Conservation (phyloP, 2,113 vertebrate genomes). For the Zosterops hypoxanthus region DNA sequence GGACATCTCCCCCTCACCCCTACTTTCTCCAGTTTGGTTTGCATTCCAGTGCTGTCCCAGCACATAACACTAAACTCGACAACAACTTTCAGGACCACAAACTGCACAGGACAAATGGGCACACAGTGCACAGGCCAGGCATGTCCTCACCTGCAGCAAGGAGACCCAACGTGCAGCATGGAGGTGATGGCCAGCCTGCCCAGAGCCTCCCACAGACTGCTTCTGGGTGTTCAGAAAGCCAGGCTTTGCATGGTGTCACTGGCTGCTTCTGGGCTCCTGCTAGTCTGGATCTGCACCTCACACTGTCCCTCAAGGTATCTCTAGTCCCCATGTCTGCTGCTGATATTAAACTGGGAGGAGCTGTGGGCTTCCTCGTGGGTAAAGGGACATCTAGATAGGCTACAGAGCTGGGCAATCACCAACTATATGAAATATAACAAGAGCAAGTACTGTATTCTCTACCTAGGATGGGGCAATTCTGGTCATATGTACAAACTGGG, state of each 20-base stretch:
- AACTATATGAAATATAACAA: background rate
- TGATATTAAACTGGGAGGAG: background rate
- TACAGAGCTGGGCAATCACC: background rate
- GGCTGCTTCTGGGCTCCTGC: background rate
- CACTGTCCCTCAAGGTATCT: background rate
- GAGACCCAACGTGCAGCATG: background rate
- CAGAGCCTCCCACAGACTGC: background rate
- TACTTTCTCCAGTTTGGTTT: background rate
- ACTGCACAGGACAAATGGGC: accelerated
- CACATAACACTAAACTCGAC: background rate
- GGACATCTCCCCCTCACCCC: background rate
- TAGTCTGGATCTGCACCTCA: background rate
- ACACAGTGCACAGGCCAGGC: background rate
- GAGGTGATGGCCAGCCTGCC: background rate
- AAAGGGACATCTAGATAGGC: background rate
- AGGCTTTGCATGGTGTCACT: background rate
- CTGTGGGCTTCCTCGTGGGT: background rate
- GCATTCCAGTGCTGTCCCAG: too few species aligned
- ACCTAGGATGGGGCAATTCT: background rate
- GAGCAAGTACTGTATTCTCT: background rate
- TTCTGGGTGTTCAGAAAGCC: background rate
- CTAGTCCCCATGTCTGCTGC: background rate
- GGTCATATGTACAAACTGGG: background rate
- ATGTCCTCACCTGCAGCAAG: background rate
- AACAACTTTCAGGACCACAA: background rate